phyloP scores from a whole-genome alignment of 2,888 invertebrate genomes.

The Limnephilus rhombicus region DNA sequence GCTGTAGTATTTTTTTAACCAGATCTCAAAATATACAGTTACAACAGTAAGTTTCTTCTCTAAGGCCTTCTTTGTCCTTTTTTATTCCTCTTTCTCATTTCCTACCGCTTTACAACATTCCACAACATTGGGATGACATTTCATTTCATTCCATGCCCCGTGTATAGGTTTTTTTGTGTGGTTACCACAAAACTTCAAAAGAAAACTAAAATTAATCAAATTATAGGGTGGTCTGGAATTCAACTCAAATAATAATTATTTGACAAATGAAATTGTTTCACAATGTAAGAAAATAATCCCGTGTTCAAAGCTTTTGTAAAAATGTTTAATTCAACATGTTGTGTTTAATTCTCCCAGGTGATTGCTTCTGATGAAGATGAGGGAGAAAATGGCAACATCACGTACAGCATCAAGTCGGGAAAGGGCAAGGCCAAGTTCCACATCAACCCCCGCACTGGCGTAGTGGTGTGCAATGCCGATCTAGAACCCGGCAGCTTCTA shows the following conservation, averaged over 20 bases:
- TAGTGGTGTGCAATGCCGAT: constrained; percentile 86
- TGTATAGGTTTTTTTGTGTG: neutral
- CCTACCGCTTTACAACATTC: neutral
- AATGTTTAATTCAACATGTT: neutral
- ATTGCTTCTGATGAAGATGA: constrained; percentile 90
- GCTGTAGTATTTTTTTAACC: neutral
- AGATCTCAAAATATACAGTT: neutral
- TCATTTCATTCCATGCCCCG: neutral
- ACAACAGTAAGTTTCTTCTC: neutral
- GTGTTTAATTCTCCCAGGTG: constrained; percentile 76
- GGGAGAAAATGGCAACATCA: constrained; percentile 89
- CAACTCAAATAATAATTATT: neutral
- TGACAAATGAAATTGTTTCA: neutral
- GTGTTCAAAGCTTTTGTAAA: neutral
- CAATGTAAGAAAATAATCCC: neutral
- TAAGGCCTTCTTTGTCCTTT: neutral
- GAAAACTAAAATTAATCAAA: too few relatives aligned
- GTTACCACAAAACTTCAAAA: neutral
- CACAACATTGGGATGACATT: neutral
- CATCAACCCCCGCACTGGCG: constrained; percentile 89
- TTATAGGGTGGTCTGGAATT: neutral
- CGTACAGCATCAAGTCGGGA: constrained; percentile 89
- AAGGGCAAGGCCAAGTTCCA: constrained; percentile 88
- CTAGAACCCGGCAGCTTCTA: constrained; percentile 79
- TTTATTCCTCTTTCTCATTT: neutral